Base-by-base conservation (phyloP, 2,113 vertebrate species). In the Lepus americanus region DNA sequence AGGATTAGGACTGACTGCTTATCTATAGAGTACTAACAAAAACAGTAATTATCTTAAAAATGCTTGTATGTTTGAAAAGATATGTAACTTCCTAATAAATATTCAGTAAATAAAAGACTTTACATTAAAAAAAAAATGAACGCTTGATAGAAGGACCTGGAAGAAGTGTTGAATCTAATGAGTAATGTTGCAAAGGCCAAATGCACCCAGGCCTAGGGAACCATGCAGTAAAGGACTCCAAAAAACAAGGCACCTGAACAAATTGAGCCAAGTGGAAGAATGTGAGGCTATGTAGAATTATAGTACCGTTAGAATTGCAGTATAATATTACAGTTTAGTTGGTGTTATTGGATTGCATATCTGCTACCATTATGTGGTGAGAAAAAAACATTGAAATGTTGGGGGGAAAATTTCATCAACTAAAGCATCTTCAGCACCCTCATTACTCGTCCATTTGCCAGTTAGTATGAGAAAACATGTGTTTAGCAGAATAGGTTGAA, bases 1-100 rank as follows among this genome's bases (percentile, higher is more conserved):
- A 89, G 22, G 4, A 33, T 81, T 23, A 76, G 72, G 44, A 44
- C 53, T 76, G 77, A 55, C 8, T 23, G 49, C 44, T 89, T 44
- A 29, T 13, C 49, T 85, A 5, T 67, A 53, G 76, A 91, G 49
- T 70, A 33, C 29, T 69, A 77, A 69, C 17, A 87, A 67, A 92
- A 78, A n/a, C 17, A 82, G 13, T 63, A 83, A 16, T 64, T 6
- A 84, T 88, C 33, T 88, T 94, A 80, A 91, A 94, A 89, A 79
- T 89, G 9, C 63, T 69, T 72, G 19, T 14, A 73, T 27, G 10
- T 90, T 92, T 95, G 31, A 84, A 84, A 87, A 84, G 39, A 12
- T 78, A 66, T 0, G 11, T 88, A 80, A 59, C 20, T 84, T 93
- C 36, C 27, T 91, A 80, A 55, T 67, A 53, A 94, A 76, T 27